These are phyloP conservation scores for Eumaeus atala DNA, from an alignment of 1,140 invertebrate species.

Conservation along the genomic window DNA sequence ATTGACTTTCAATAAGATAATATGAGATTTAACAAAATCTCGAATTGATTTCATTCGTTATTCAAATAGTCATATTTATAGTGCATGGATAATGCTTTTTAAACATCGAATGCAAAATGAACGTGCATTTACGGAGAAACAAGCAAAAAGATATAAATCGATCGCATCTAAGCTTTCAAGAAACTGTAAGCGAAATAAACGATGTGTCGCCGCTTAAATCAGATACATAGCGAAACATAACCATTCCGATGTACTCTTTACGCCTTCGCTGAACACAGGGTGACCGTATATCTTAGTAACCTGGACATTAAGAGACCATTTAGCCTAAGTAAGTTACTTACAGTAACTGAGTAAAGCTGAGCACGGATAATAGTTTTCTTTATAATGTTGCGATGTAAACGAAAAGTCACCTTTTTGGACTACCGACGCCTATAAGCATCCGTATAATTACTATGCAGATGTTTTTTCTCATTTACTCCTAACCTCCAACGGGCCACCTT, in stretches of 20 bases:
- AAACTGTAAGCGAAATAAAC: slow-evolving; percentile 56
- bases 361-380: background rate
- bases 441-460: no score
- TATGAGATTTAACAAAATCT: no score
- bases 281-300: slow-evolving; percentile 24
- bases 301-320: slow-evolving; percentile 17
- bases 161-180: slow-evolving; percentile 45
- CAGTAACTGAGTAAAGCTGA: background rate
- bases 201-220: slow-evolving; percentile 62
- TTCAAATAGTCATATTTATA: no score
- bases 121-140: slow-evolving; percentile 9
- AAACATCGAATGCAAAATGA: no score
- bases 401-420: no score
- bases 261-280: slow-evolving; percentile 42
- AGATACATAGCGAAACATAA: slow-evolving; percentile 65
- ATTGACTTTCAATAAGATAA: no score
- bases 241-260: slow-evolving; percentile 58
- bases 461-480: no score
- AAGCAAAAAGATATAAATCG: slow-evolving; percentile 34
- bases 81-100: no score
- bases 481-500: no score
- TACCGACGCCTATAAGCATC: no score
- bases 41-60: no score
- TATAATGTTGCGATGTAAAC: no score
- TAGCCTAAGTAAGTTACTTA: slow-evolving; percentile 12